Evolutionary conservation across 2,797 vertebrate species (phyloP), one percentile per base, ranked within the genome.

Genomic region (Lutjanus argentimaculatus): DNA sequence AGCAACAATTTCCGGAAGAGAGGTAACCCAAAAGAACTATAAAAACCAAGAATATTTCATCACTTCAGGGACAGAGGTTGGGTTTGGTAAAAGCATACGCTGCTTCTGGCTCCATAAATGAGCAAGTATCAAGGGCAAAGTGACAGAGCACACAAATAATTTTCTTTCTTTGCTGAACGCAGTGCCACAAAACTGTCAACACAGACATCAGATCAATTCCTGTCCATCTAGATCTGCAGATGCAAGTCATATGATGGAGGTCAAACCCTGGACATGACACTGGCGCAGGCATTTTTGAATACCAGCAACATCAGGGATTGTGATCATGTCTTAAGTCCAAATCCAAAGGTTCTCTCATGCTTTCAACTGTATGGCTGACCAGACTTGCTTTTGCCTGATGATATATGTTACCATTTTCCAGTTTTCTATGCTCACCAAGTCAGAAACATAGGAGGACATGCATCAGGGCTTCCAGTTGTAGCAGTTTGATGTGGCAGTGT

Each of bases 261-360:
- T 71, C 52, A 48, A 58, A 45, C 22, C 71, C 36, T 25, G 64
- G 19, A 68, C n/a, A 53, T 65, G 58, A 45, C 30, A 67, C 9
- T 9, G 46, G 11, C 0, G 8, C 16, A 43, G 61, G 58, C 4
- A 14, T 55, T 3, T 74, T 43, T 25, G 30, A 36, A 36, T 36
- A 36, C 30, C 30, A 19, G n/a, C 43, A 49, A 8, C 16, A 56
- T 40, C 46, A 46, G 46, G 5, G 7, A 14, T 40, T 22, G 7
- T 36, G 30, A 64, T 2, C 46, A 36, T 58, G 46, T 56, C 6
- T 55, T 3, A n/a, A 49, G 25, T 43, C 30, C 2, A 43, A 51
- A 68, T 58, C 15, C 1, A 30, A 51, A 57, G 16, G 21, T 36
- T 74, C 12, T 25, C 8, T 59, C 59, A 42, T 15, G 42, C 6